A percentile compares a stretch with the other conserved stretches of the same genome.
Conservation (phyloP, 2,797 vertebrate species). For the Aulostomus chinensis region DNA sequence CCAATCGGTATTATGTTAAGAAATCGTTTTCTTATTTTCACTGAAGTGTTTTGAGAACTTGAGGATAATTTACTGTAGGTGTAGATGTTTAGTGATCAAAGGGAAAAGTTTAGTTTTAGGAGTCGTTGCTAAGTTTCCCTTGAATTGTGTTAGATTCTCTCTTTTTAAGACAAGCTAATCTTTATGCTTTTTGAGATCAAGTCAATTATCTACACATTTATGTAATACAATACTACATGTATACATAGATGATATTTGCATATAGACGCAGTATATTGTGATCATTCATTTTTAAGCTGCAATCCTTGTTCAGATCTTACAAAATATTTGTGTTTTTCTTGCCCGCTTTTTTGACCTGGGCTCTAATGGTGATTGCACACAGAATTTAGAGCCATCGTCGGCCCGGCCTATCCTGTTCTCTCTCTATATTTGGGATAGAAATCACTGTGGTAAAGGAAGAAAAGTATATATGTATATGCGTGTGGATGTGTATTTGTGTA, state of each 20-base stretch:
- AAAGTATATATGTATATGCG: conserved; percentile 6
- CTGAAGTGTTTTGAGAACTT: conserved; percentile 63
- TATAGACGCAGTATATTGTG: conserved; percentile 79
- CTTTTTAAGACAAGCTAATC: conserved; percentile 78
- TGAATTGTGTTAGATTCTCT: conserved; percentile 76
- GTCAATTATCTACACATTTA: conserved; percentile 77
- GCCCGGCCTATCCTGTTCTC: conserved; percentile 69
- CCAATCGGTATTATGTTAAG: conserved; percentile 78
- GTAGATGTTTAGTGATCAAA: conserved; percentile 76
- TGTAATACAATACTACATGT: conserved; percentile 76
- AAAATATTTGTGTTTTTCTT: conserved; percentile 56
- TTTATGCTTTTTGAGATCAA: conserved; percentile 73
- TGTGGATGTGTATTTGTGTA: conserved; percentile 11
- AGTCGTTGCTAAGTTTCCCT: conserved; percentile 78
- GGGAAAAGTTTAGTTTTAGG: conserved; percentile 75
- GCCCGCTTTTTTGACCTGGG: conserved; percentile 51
- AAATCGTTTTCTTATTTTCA: conserved; percentile 72
- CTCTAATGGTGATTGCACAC: conserved; percentile 72
- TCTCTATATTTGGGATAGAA: conserved; percentile 70
- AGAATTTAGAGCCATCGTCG: conserved; percentile 70
- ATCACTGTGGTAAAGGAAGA: conserved; percentile 75
- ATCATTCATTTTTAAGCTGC: conserved; percentile 72
- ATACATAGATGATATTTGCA: conserved; percentile 79
- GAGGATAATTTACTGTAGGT: conserved; percentile 74
- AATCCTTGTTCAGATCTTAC: conserved; percentile 47